These are phyloP conservation scores for Aurelia sp. DNA, from an alignment of 30 jellyfish, hydroid and myxozoan genomes.

Conservation along the genomic window DNA sequence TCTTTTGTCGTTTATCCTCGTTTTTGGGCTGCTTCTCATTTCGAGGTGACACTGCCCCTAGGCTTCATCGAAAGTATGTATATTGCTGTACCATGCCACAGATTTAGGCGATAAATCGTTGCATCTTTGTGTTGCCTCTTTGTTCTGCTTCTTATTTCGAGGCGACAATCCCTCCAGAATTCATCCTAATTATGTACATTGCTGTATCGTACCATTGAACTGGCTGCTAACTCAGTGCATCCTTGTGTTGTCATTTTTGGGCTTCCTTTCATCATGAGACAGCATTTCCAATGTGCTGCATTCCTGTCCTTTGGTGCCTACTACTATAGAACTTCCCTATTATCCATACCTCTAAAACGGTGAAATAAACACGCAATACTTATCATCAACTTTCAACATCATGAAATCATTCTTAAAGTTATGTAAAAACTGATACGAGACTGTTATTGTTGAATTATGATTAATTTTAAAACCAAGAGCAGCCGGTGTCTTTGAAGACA, in stretches of 20 bases:
- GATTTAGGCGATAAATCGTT: too few species aligned
- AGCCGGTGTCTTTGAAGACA: conserved; percentile 29
- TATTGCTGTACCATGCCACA: too few species aligned
- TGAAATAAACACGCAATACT: conserved; percentile 63
- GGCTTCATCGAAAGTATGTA: too few species aligned
- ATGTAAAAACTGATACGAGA: conserved; percentile 53
- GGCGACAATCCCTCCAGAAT: too few species aligned
- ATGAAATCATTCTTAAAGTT: conserved; percentile 71
- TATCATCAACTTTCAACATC: conserved; percentile 64
- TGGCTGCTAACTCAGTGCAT: too few species aligned
- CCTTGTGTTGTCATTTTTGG: not conserved
- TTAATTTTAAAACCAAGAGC: conserved; percentile 59
- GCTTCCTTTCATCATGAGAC: not conserved
- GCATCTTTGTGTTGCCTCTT: too few species aligned
- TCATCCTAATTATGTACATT: too few species aligned
- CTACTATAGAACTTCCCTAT: not conserved
- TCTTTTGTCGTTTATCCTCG: too few species aligned
- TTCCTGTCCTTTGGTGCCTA: not conserved
- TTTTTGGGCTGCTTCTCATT: too few species aligned
- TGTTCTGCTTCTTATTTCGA: too few species aligned
- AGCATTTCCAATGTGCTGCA: not conserved
- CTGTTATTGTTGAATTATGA: conserved; percentile 43
- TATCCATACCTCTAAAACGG: conserved; percentile 25
- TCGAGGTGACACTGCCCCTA: too few species aligned
- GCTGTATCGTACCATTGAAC: too few species aligned